phyloP scores from a whole-genome alignment of 1,140 invertebrate species.

The Mizuhopecten yessoensis region DNA sequence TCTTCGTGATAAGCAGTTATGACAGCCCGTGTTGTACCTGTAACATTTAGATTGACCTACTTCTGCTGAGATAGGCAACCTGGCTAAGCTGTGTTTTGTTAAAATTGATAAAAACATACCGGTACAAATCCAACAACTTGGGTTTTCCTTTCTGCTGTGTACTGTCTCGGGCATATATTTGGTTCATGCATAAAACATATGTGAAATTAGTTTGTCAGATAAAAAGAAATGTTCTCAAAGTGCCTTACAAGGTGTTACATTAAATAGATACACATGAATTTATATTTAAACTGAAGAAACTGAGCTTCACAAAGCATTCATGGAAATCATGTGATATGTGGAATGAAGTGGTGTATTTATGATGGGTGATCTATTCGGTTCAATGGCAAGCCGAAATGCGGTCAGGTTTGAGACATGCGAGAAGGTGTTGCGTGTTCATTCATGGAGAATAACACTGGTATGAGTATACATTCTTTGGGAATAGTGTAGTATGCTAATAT shows the following conservation, averaged over 20 bases:
- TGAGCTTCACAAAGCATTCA: not conserved
- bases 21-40: not conserved
- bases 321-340: not conserved
- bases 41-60: not conserved
- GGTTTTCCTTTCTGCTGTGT: too few relatives aligned
- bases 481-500: not conserved
- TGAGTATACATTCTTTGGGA: not conserved
- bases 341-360: not conserved
- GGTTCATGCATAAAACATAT: constrained; percentile 19
- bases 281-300: not conserved
- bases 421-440: not conserved
- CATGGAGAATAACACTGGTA: not conserved
- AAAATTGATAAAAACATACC: too few relatives aligned
- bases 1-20: not conserved
- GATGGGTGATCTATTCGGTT: not conserved
- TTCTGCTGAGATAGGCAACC: not conserved
- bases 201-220: not conserved
- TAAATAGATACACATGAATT: not conserved
- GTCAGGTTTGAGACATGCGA: not conserved
- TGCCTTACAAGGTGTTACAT: not conserved
- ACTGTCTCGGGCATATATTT: not conserved
- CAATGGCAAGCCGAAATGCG: not conserved
- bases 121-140: too few relatives aligned
- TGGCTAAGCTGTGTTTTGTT: too few relatives aligned
- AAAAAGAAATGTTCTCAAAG: not conserved